Evolutionary conservation across 1,140 invertebrate species (phyloP).

Genomic region (Pomacea maculata): DNA sequence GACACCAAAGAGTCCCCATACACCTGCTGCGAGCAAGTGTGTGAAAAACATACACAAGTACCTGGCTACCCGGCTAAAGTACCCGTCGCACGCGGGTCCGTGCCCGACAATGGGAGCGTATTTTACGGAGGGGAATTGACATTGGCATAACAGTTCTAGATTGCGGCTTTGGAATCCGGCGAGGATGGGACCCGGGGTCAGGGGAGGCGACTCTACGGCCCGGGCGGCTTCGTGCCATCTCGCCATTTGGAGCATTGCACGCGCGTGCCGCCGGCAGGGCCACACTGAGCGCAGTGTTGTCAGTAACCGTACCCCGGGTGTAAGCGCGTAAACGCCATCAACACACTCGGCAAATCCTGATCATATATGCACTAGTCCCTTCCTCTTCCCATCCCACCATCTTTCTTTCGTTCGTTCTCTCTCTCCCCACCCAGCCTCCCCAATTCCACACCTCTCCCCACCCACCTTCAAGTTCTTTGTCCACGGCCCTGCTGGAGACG

Average conservation of each 20-base stretch:
- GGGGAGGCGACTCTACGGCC: background rate
- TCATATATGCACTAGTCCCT: background rate
- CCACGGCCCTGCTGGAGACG: background rate
- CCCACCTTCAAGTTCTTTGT: too few species aligned
- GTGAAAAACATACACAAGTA: too few species aligned
- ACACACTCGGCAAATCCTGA: constrained; percentile 8
- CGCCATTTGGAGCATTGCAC: background rate
- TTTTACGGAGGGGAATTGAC: background rate
- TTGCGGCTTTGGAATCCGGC: background rate
- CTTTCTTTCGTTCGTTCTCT: background rate
- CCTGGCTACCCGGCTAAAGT: too few species aligned
- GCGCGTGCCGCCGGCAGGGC: background rate
- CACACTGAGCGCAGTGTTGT: background rate
- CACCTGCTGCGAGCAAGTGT: too few species aligned
- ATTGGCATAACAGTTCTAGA: background rate
- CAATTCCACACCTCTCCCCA: too few species aligned
- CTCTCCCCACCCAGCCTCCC: background rate
- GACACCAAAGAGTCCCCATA: background rate
- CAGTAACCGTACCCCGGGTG: constrained; percentile 3
- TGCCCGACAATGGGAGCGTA: background rate
- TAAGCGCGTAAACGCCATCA: background rate
- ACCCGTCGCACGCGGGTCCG: background rate
- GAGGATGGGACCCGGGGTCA: background rate
- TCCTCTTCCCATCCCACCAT: background rate
- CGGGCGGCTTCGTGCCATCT: background rate